Evolutionary conservation across 2,888 invertebrate species (phyloP).

Genomic region (Acanthoscelides obtectus): DNA sequence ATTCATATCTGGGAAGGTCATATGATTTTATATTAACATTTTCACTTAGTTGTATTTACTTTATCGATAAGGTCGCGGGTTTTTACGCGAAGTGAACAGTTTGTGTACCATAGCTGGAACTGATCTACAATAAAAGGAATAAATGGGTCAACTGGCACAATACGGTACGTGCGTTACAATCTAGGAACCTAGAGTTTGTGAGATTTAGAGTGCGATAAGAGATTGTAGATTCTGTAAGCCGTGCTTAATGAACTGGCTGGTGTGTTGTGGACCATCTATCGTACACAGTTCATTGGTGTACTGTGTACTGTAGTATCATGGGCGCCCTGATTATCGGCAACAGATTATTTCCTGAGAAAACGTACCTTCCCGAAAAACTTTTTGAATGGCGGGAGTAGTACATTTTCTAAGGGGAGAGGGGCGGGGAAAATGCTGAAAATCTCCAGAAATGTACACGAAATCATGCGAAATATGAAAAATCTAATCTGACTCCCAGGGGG

Average conservation of each 20-base stretch:
- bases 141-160: not conserved
- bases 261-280: not conserved
- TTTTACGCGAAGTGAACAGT: not conserved
- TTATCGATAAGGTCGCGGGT: not conserved
- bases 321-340: no score
- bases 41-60: not conserved
- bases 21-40: not conserved
- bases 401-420: no score
- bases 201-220: not conserved
- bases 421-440: no score
- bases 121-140: not conserved
- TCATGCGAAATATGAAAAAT: no score
- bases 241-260: not conserved
- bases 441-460: no score
- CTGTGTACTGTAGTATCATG: no score
- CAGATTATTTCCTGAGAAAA: no score
- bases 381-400: no score
- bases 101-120: not conserved
- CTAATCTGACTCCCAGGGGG: no score
- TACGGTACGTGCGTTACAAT: not conserved
- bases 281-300: no score
- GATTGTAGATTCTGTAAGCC: not conserved
- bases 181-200: not conserved
- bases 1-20: not conserved
- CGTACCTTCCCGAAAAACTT: no score